phyloP scores from a whole-genome alignment of 2,888 invertebrate species.

The Drosophila nr. fundita region DNA sequence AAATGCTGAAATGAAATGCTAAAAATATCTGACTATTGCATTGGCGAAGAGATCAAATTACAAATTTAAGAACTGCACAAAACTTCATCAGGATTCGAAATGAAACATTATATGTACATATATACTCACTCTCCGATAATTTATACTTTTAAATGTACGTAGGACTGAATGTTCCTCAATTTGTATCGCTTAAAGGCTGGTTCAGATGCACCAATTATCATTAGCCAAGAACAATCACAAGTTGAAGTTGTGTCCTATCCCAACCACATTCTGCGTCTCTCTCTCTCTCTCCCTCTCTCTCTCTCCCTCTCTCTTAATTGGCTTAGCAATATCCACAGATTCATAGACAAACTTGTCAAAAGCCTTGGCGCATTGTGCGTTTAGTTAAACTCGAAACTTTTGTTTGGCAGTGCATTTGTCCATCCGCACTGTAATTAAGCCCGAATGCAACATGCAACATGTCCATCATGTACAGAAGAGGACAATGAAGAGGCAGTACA shows the following conservation, averaged over 20 bases:
- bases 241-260: not conserved
- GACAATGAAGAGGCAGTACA: constrained; percentile 18
- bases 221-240: not conserved
- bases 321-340: constrained; percentile 12
- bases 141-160: not conserved
- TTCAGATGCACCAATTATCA: not conserved
- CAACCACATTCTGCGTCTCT: not conserved
- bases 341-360: not conserved
- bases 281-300: not conserved
- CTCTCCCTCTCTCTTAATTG: not conserved
- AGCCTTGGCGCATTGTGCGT: constrained; percentile 9
- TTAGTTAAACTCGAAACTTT: constrained; percentile 12
- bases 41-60: not conserved
- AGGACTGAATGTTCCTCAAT: not conserved
- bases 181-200: not conserved
- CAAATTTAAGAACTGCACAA: not conserved
- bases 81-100: not conserved
- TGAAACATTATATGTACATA: not conserved
- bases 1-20: not conserved
- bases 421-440: constrained; percentile 26
- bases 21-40: not conserved
- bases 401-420: constrained; percentile 24
- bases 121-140: not conserved
- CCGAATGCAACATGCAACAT: constrained; percentile 14
- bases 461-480: constrained; percentile 5